Evolutionary conservation across 2,888 invertebrate genomes (phyloP).

Genomic region (Nomada fabriciana): DNA sequence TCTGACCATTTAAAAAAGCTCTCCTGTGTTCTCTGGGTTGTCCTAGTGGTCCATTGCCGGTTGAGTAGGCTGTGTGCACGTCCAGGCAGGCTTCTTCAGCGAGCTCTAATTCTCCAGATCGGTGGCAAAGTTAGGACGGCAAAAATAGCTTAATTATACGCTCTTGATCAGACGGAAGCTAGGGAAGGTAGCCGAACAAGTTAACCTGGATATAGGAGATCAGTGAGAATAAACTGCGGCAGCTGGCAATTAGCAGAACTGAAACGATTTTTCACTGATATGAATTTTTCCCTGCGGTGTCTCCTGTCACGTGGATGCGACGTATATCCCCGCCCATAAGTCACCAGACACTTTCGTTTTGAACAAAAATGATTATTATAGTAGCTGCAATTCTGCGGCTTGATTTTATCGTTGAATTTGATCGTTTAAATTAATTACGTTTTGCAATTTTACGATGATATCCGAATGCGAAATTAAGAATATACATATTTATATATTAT

Average conservation of each 20-base stretch:
- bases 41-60: conserved; percentile 6
- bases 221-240: conserved; percentile 51
- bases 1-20: conserved; percentile 12
- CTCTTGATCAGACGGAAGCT: conserved; percentile 27
- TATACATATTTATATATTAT: too few species aligned
- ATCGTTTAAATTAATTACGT: too few species aligned
- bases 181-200: conserved; percentile 33
- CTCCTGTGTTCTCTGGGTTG: conserved; percentile 10
- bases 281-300: conserved; percentile 60
- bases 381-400: too few species aligned
- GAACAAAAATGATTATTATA: too few species aligned
- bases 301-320: background rate
- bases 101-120: conserved; percentile 36
- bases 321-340: too few species aligned
- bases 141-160: conserved; percentile 72
- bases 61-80: conserved; percentile 1
- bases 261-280: conserved; percentile 69
- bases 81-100: conserved; percentile 1
- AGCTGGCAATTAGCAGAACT: conserved; percentile 62
- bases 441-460: too few species aligned
- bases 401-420: too few species aligned
- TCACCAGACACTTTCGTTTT: too few species aligned
- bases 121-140: conserved; percentile 54
- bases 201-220: conserved; percentile 44
- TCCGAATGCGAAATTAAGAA: too few species aligned